Conservation (phyloP, 2,113 vertebrate genomes). For the Onychostruthus taczanowskii region DNA sequence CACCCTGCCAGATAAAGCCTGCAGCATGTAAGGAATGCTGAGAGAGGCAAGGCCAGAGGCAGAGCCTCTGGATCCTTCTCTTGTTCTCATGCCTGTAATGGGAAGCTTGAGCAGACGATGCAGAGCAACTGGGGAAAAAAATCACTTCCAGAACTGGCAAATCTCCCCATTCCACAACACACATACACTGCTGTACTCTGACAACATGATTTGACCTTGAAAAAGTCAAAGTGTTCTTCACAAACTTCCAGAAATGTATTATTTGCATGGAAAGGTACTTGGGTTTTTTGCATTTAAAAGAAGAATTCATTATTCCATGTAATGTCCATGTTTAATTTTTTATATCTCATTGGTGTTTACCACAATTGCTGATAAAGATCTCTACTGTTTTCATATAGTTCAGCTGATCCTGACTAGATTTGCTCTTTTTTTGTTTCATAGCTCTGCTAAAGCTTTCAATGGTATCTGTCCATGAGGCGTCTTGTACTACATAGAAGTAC, state of each 20-base stretch:
- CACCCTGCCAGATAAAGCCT: neutral
- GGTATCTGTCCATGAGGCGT: neutral
- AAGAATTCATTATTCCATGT: neutral
- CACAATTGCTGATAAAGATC: neutral
- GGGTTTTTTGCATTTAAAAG: neutral
- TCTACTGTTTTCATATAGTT: neutral
- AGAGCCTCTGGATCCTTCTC: neutral
- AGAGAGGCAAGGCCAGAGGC: neutral
- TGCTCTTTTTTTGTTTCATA: neutral
- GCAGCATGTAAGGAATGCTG: neutral
- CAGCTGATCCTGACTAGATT: neutral
- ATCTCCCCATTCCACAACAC: neutral
- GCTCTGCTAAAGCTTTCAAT: neutral
- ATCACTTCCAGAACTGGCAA: neutral
- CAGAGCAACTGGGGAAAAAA: neutral
- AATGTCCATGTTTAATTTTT: neutral
- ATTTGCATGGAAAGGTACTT: neutral
- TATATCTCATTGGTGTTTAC: neutral
- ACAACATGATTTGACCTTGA: neutral
- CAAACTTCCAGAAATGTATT: neutral
- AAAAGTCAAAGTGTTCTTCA: neutral
- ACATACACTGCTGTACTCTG: neutral
- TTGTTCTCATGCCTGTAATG: neutral
- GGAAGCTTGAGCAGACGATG: neutral
- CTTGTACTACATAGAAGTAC: conserved; percentile 9